Evolutionary conservation across 2,113 vertebrate genomes (phyloP).

Genomic region (Lepus americanus): DNA sequence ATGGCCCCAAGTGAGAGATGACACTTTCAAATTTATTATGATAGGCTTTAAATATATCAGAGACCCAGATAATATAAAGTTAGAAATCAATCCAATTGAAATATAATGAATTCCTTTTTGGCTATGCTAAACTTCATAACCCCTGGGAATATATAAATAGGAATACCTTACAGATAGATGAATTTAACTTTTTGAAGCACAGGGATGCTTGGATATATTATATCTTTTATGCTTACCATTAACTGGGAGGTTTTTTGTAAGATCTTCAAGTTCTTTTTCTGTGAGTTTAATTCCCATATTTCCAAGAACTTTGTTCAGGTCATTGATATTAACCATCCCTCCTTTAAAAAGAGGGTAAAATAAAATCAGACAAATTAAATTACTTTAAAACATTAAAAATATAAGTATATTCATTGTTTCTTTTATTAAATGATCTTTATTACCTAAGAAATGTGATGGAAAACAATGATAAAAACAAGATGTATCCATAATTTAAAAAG

Average conservation of each 20-base stretch:
- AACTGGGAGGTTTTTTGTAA: background rate
- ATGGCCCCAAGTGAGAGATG: background rate
- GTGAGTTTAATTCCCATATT: background rate
- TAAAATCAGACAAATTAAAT: background rate
- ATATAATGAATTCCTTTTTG: background rate
- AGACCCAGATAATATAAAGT: background rate
- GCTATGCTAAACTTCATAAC: background rate
- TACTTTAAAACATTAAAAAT: background rate
- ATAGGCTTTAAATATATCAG: background rate
- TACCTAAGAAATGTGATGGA: background rate
- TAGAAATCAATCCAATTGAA: background rate
- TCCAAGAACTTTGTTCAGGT: background rate
- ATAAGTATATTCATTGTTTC: background rate
- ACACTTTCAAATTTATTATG: background rate
- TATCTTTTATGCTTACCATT: background rate
- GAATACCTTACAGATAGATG: background rate
- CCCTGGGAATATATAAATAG: background rate
- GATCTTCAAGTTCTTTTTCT: conserved; percentile 42
- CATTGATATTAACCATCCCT: background rate
- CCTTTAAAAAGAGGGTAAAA: conserved; percentile 4
- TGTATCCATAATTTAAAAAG: background rate
- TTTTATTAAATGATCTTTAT: background rate
- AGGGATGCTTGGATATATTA: background rate
- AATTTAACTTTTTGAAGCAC: background rate
- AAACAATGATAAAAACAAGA: background rate